Conservation (phyloP, 2,113 vertebrate genomes). For the Poeciliopsis turrubarensis region DNA sequence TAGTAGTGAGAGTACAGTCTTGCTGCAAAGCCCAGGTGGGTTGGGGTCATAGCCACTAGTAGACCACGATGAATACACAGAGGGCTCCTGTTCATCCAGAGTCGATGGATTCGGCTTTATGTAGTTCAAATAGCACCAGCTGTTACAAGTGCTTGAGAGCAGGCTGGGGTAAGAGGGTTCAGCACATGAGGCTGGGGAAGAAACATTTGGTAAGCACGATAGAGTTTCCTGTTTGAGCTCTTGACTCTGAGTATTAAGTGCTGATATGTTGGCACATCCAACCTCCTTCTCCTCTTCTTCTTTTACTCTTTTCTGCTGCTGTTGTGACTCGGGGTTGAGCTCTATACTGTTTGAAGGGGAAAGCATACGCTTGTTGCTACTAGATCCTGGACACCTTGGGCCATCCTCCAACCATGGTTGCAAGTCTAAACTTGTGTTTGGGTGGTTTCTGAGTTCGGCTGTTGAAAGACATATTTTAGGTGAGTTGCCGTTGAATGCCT, state of each 20-base stretch:
- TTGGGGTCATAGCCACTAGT: slow-evolving; percentile 91
- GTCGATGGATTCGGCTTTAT: slow-evolving; percentile 91
- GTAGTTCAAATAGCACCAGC: slow-evolving; percentile 99
- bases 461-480: slow-evolving; percentile 71
- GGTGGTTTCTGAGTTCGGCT: slow-evolving; percentile 77
- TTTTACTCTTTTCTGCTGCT: slow-evolving; percentile 94
- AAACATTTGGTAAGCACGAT: slow-evolving; percentile 36
- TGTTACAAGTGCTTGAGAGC: slow-evolving; percentile 92
- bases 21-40: slow-evolving; percentile 93
- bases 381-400: slow-evolving; percentile 75
- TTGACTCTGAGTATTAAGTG: slow-evolving; percentile 26
- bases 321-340: slow-evolving; percentile 85
- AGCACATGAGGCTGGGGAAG: slow-evolving; percentile 79
- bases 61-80: slow-evolving; percentile 93
- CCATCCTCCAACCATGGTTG: slow-evolving; percentile 74
- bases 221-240: slow-evolving; percentile 43
- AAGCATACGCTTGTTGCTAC: slow-evolving; percentile 91
- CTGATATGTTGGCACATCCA: slow-evolving; percentile 16
- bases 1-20: slow-evolving; percentile 90
- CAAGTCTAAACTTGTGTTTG: slow-evolving; percentile 68
- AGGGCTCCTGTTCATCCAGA: slow-evolving; percentile 86
- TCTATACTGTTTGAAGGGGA: slow-evolving; percentile 93
- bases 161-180: slow-evolving; percentile 87
- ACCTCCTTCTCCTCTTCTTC: slow-evolving; percentile 85
- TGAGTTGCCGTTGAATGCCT: slow-evolving; percentile 76